Base-by-base conservation (phyloP, 2,797 vertebrate genomes). In the Thalassophryne amazonica region DNA sequence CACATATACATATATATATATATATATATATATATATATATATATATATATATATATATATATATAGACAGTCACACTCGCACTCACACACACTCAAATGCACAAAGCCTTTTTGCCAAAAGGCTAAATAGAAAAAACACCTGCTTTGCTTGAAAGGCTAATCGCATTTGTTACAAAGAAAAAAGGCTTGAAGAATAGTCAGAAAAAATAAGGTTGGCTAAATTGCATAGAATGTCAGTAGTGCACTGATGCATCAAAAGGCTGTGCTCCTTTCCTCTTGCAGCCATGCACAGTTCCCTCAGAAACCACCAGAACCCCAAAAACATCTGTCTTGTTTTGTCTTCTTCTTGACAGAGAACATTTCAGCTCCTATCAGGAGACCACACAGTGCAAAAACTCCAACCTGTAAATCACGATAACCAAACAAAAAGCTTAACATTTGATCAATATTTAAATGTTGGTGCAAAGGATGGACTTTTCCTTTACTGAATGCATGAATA, bases 161-260 rank as follows among this genome's bases (percentile, higher is more conserved):
- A 76, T 48, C 9, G 62, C 56, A 57, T 52, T 51, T 57, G 42
- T 56, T 70, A 47, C 24, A 47, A 53, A 73, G 57, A 78, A 67
- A 62, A 6, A 19, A 76, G 34, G 57, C 43, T 49, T 40, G 54
- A 69, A 74, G 67, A 65, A 72, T n/a, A 85, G 74, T 86, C 86
- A 83, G 84, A 30, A 74, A 67, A 88, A 90, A 89, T 94, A 94
- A 94, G 94, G 93, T 93, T 75, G 91, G 86, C 87, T 73, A 84
- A 72, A 91, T 98, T 98, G 94, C 94, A 96, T 97, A 97, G 94
- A 93, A 91, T 79, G 89, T 91, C 84, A 88, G 81, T 86, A 90
- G 92, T 90, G 83, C 80, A 82, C 76, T 65, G 68, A 69, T 72
- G 74, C 75, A 67, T 85, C 63, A 62, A 77, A 78, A 61, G 81